These are phyloP conservation scores for Peucedramus taeniatus DNA, from an alignment of 2,113 vertebrate species.

Conservation along the genomic window DNA sequence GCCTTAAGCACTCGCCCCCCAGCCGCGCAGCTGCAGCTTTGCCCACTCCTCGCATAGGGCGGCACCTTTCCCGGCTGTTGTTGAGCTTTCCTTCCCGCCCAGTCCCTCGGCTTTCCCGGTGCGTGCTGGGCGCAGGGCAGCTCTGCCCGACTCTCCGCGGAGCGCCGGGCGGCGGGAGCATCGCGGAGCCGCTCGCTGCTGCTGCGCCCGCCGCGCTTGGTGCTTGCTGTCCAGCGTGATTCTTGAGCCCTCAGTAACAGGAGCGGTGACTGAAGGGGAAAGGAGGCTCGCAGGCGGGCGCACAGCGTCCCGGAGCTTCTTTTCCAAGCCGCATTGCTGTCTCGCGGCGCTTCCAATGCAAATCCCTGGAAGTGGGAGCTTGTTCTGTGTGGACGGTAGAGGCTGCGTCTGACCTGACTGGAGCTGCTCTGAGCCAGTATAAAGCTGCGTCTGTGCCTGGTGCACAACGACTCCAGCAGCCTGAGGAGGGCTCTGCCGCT, in stretches of 20 bases:
- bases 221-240: rapidly evolving
- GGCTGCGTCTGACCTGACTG: background rate
- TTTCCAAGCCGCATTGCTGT: rapidly evolving
- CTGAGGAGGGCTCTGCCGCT: background rate
- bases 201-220: rapidly evolving
- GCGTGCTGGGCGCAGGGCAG: background rate
- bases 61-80: background rate
- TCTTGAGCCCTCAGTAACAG: rapidly evolving
- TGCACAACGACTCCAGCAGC: background rate
- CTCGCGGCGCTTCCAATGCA: rapidly evolving
- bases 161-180: rapidly evolving
- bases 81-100: background rate
- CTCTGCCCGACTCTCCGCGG: background rate
- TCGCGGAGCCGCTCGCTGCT: rapidly evolving
- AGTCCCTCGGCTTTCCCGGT: background rate
- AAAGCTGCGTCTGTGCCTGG: background rate
- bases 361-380: background rate
- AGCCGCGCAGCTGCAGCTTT: rapidly evolving
- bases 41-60: rapidly evolving
- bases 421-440: background rate
- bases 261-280: rapidly evolving
- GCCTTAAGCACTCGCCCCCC: no score
- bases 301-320: background rate
- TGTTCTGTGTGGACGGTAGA: rapidly evolving
- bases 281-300: background rate